These are phyloP conservation scores for Podargus strigoides DNA, from an alignment of 2,797 vertebrate species.

Conservation along the genomic window DNA sequence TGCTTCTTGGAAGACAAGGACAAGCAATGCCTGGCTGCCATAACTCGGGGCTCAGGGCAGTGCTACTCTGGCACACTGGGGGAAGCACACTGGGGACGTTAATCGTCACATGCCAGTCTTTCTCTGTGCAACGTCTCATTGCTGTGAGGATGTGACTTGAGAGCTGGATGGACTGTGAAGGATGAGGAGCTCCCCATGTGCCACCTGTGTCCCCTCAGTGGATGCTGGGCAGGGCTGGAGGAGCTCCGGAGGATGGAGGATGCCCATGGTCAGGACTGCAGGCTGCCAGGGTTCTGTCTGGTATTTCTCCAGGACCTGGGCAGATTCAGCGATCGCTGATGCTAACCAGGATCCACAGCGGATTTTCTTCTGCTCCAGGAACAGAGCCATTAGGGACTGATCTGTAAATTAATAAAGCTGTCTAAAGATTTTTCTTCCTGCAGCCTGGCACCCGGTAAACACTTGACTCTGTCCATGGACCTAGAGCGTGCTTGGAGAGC, in stretches of 20 bases:
- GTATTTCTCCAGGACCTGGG: neutral
- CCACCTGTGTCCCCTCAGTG: neutral
- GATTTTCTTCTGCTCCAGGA: conserved; percentile 2
- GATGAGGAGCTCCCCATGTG: neutral
- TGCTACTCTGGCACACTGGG: neutral
- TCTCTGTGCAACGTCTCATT: neutral
- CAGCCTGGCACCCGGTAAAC: neutral
- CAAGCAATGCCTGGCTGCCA: neutral
- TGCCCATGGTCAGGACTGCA: neutral
- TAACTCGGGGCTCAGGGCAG: neutral
- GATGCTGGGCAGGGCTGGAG: neutral
- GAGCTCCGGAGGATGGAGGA: neutral
- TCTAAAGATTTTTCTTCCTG: neutral
- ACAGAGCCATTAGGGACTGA: conserved; percentile 11
- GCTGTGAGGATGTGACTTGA: neutral
- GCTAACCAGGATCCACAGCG: neutral
- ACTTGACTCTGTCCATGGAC: neutral
- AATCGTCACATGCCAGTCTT: neutral
- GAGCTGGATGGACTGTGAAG: neutral
- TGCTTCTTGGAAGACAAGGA: neutral
- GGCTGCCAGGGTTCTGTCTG: neutral
- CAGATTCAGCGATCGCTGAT: neutral
- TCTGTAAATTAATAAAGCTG: conserved; percentile 4
- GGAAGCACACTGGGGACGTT: neutral
- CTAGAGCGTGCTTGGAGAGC: neutral